These are phyloP conservation scores for Mormyrops attenuatus DNA, from an alignment of 2,797 vertebrate species.

Conservation along the genomic window DNA sequence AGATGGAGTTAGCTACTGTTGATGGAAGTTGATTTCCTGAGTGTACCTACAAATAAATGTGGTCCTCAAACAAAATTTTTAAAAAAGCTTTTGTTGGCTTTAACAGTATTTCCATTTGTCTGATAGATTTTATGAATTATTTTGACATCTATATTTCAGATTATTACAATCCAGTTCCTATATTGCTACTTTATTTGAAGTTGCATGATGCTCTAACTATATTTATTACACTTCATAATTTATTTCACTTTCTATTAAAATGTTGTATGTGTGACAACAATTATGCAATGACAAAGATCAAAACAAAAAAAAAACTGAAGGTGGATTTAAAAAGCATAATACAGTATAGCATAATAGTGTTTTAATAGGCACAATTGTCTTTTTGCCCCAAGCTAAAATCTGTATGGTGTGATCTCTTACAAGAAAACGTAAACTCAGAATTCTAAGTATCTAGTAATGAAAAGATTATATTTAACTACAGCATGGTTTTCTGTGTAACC, in stretches of 20 bases:
- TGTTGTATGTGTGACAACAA: not conserved
- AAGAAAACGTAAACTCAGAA: not conserved
- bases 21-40: not conserved
- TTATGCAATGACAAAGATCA: not conserved
- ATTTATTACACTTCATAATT: not conserved
- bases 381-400: not conserved
- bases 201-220: not conserved
- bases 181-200: not conserved
- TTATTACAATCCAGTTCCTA: not conserved
- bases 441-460: not conserved
- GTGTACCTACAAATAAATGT: not conserved
- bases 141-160: not conserved
- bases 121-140: not conserved
- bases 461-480: not conserved
- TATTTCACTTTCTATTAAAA: not conserved
- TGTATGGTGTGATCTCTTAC: not conserved
- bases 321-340: not conserved
- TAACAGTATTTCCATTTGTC: not conserved
- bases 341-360: not conserved
- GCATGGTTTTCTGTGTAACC: not conserved
- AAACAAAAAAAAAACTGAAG: not conserved
- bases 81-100: not conserved
- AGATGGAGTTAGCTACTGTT: not conserved
- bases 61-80: not conserved
- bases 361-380: not conserved